Conservation (phyloP, 2,888 invertebrate genomes). For the Netelia melanura region DNA sequence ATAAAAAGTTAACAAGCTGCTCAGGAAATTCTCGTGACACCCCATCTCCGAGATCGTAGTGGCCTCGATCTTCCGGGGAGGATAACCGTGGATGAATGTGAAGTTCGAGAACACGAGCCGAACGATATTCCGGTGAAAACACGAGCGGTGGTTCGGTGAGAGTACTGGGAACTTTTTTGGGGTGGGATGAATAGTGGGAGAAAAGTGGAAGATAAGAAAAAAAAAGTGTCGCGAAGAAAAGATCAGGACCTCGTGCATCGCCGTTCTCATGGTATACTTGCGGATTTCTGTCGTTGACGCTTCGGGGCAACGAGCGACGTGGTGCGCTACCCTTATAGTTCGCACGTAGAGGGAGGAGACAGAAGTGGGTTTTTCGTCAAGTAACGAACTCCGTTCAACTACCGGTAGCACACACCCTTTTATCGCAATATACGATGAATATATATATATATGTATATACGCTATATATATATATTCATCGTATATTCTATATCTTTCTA, state of each 20-base stretch:
- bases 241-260: constrained; percentile 11
- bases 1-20: background rate
- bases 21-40: background rate
- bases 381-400: constrained; percentile 44
- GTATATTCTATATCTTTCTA: no score
- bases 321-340: constrained; percentile 10
- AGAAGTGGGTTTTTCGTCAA: constrained; percentile 21
- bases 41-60: background rate
- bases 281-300: constrained; percentile 23
- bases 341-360: background rate
- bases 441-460: no score
- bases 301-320: background rate
- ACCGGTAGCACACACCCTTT: constrained; percentile 20
- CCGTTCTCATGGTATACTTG: background rate
- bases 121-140: background rate
- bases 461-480: no score
- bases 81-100: background rate
- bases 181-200: background rate
- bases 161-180: background rate
- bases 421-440: background rate
- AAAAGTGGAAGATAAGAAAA: background rate
- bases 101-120: background rate
- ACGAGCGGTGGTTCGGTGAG: background rate
- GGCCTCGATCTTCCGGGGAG: background rate
- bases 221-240: constrained; percentile 24